Base-by-base conservation (phyloP, 2,113 vertebrate species). In the Tachysurus fulvidraco region DNA sequence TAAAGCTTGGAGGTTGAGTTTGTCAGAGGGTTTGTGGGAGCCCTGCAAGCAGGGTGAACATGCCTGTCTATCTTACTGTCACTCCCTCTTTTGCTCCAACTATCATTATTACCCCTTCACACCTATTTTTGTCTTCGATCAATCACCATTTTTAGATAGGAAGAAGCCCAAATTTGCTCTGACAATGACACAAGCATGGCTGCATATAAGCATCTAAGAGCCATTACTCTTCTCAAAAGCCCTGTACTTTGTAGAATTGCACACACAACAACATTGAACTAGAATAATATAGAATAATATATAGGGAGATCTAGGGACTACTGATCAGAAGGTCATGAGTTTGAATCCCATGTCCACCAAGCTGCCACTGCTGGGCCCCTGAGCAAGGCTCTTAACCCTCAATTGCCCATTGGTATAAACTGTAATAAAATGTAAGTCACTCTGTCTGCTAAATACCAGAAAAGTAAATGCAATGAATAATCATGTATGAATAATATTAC, bases 41-140 rank as follows among this genome's bases (percentile, higher is more conserved):
- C 83, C 69, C 64, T 84, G 19, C 62, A 85, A 44, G 55, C 30
- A 80, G 57, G 30, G 59, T 62, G 64, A 78, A 82, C 59, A 41
- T 59, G 76, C 80, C 81, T 71, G 89, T 88, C 87, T 77, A 67
- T 90, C 82, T 84, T 77, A 64, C 85, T 87, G 85, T 85, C 85
- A 87, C 59, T 74, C 83, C 50, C 57, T 67, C 46, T 85, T 88
- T 69, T 81, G 76, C 60, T 41, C 50, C 65, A 65, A 54, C 67
- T 83, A 52, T 44, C 81, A 88, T 88, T 88, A 89, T 88, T 86
- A 90, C 79, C 81, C 81, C 83, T 88, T 90, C 90, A 81, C 81
- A 88, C 67, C 81, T 85, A 46, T 83, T 87, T 88, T 87, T 67
- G 83, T 73, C 65, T 71, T 79, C 88, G 59, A 86, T 90, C 87